Conservation (phyloP, 2,113 vertebrate genomes). For the Nansenia antarctica region DNA sequence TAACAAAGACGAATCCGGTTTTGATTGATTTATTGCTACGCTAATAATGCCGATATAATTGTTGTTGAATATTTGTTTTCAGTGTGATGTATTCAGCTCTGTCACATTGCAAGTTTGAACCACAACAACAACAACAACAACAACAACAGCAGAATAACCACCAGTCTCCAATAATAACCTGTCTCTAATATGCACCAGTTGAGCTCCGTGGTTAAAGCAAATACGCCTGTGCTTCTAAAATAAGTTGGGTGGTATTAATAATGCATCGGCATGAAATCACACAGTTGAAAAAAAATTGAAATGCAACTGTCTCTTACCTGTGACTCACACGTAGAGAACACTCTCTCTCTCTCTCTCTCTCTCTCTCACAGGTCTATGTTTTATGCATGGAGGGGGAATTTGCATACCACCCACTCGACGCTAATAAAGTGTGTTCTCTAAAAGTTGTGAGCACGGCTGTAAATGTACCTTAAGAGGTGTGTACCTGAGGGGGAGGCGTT, state of each 20-base stretch:
- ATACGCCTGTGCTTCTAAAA: too few species aligned
- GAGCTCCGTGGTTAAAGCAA: too few species aligned
- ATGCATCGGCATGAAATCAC: conserved; percentile 34
- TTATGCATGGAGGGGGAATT: conserved; percentile 61
- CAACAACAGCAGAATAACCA: too few species aligned
- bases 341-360: conserved; percentile 16
- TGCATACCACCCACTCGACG: conserved; percentile 62
- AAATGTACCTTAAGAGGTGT: conserved; percentile 24
- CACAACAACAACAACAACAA: too few species aligned
- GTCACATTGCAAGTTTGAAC: too few species aligned
- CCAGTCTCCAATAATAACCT: too few species aligned
- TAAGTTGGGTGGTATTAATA: conserved; percentile 34
- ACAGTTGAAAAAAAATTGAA: conserved; percentile 36
- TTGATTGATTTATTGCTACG: too few species aligned
- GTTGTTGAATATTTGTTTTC: too few species aligned
- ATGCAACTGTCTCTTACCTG: conserved; percentile 43
- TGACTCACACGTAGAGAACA: conserved; percentile 21
- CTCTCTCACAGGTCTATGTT: conserved; percentile 23
- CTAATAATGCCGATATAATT: too few species aligned
- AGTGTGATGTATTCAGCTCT: too few species aligned
- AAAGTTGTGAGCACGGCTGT: conserved; percentile 35
- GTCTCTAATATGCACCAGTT: too few species aligned
- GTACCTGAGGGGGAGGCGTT: conserved; percentile 6
- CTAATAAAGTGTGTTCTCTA: conserved; percentile 45
- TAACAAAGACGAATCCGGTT: too few species aligned